Conservation (phyloP, 2,797 vertebrate genomes). For the Ptychobarbus kaznakovi region DNA sequence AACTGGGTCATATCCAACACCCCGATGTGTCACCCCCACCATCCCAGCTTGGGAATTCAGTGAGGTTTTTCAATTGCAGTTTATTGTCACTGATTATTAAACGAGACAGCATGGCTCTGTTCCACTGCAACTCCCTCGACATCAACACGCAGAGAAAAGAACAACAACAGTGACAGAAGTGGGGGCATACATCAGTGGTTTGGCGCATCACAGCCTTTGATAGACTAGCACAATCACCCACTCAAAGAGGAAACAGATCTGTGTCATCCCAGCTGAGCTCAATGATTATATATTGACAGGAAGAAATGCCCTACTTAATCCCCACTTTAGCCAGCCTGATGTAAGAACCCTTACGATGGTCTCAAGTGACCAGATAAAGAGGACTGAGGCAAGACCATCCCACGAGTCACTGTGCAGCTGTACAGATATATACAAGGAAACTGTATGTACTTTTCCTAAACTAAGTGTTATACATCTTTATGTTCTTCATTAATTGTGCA, state of each 20-base stretch:
- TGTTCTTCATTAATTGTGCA: slow-evolving; percentile 15
- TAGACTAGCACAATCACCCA: slow-evolving; percentile 41
- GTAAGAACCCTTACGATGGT: slow-evolving; percentile 62
- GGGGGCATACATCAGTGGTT: slow-evolving; percentile 46
- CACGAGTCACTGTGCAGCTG: not conserved
- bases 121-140: slow-evolving; percentile 31
- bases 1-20: slow-evolving; percentile 51
- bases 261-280: slow-evolving; percentile 64
- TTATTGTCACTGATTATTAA: slow-evolving; percentile 52
- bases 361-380: slow-evolving; percentile 63
- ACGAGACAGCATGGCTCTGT: slow-evolving; percentile 20
- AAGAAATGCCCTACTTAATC: slow-evolving; percentile 77
- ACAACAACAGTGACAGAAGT: slow-evolving; percentile 31
- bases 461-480: not conserved
- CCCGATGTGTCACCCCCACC: not conserved
- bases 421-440: not conserved
- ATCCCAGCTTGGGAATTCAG: slow-evolving; percentile 38
- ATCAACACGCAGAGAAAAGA: slow-evolving; percentile 12
- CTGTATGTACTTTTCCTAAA: not conserved
- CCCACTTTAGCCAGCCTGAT: slow-evolving; percentile 67
- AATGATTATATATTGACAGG: slow-evolving; percentile 78
- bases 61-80: slow-evolving; percentile 42
- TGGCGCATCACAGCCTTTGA: slow-evolving; percentile 43
- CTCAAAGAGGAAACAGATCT: slow-evolving; percentile 51
- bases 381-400: slow-evolving; percentile 16